Base-by-base conservation (phyloP, 2,888 invertebrate species). In the Zaprionus obscuricornis region DNA sequence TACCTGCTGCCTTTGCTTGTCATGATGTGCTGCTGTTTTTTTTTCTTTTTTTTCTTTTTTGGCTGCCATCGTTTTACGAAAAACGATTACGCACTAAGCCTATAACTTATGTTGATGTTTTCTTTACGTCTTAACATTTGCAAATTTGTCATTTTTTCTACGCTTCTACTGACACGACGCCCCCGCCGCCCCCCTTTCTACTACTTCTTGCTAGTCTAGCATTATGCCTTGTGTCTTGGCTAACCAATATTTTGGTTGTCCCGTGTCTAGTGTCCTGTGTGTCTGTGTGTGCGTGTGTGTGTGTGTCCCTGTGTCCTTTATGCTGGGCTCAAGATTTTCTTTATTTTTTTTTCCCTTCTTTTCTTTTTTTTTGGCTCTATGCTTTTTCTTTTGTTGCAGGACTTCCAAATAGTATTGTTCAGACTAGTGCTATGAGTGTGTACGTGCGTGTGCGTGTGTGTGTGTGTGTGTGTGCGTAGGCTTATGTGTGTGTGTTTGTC, bases 71-170 rank as follows among this genome's bases (percentile, higher is more conserved):
- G 59, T 63, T 76, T 70, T 66, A 78, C 83, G 84, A 77, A 86
- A 77, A 86, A 83, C 81, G 85, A 87, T 85, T 85, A 86, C 82
- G 74, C 71, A 73, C 74, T 82, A 85, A 85, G 82, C 86, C 84
- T 82, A 82, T 86, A 85, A 83, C 85, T 86, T 87, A 82, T 79
- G 79, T 82, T 83, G 85, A 85, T 85, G 84, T 86, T 85, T 85
- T 84, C 87, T 70, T 84, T 83, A 71, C 86, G 85, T 72, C 81
- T 82, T 85, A 87, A 78, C 85, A 85, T 86, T 86, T 85, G 81
- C 85, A 86, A 87, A 83, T 83, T 76, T 85, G 83, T 83, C 82
- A 82, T 85, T 81, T 72, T 71, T 75, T 84, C 88, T 43, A 11
- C 14, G 33, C 33, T 84, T 55, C 11, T 20, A 2, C 33, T 31